Evolutionary conservation across 1,140 invertebrate genomes (phyloP), one percentile per base, ranked within the genome.

Genomic region (Scaptodrosophila lebanonensis): DNA sequence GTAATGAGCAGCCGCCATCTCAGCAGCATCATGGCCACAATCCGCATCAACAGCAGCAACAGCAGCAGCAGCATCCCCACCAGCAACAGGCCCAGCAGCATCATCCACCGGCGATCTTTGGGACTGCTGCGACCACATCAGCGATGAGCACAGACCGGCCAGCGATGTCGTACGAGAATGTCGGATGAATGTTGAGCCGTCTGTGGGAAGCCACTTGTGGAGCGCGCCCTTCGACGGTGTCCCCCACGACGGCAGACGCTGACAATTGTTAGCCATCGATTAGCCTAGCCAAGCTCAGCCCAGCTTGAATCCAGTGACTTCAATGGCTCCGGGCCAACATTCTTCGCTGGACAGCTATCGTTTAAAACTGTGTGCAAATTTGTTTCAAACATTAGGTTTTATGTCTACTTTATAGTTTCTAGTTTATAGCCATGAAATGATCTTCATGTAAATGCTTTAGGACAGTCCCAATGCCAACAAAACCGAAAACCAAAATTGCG

Each of bases 151-250:
- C 54, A 15, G 84, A 86, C 22, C 84, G 84, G 2, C 77, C 84
- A 9, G 60, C 83, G 1, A 85, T 86, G 84, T 75, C 84, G 9
- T 86, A 86, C 32, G 84, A 86, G 47, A 86, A 86, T 43, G 84
- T 86, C 42, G 84, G 84, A 53, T 86, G 83, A 85, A 83, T 85
- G 65, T 83, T 85, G 56, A 85, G 83, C 67, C 83, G 83, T 82
- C 75, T 85, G 59, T 85, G 83, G 83, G 83, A 85, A 82, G 83
- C 83, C 65, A 85, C 83, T 47, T 83, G 83, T 68, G 83, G 77
- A 61, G 82, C 68, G 58, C 77, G 83, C 58, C 68, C 84, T 70
- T 53, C 71, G 58, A 69, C 82, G 49, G 70, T 83, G 76, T 75
- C 76, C 30, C 75, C 75, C 77, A 83, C 77, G 77, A 83, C 72